Base-by-base conservation (phyloP, 1,140 invertebrate genomes). In the Conopomorpha cramerella region DNA sequence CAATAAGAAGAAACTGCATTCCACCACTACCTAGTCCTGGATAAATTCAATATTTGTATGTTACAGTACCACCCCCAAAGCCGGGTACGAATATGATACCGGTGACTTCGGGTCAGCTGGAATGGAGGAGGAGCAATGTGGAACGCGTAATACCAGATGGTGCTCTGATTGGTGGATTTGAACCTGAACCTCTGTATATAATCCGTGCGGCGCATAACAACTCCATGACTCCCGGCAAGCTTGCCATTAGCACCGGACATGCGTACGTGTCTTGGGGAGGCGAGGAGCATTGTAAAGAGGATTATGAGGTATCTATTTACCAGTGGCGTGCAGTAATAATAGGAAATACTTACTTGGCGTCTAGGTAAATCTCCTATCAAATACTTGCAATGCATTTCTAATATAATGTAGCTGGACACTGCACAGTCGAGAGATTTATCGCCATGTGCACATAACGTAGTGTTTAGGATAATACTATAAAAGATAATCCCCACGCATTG, bases 281-380 rank as follows among this genome's bases (percentile, higher is more conserved):
- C 23, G 62, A 54, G 2, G 86, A 89, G 49, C 85, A 90, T 53
- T 78, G 77, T 16, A 86, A 87, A 49, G 43, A 52, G 13, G 79
- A 87, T 13, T 92, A 90, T 62, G 84, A 92, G 76, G 83, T 85
- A 52, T n/a, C n/a, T n/a, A n/a, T n/a, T n/a, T n/a, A n/a, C n/a
- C n/a, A n/a, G n/a, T n/a, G n/a, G n/a, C n/a, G n/a, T n/a, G n/a
- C n/a, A n/a, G n/a, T n/a, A n/a, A n/a, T n/a, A 23, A 10, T 4
- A 23, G 19, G 19, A 23, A 6, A 23, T 23, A n/a, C n/a, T n/a
- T n/a, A n/a, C n/a, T n/a, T 23, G 19, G 19, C 4, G 19, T 6
- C 4, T n/a, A 23, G 10, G 4, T 23, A 10, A 10, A 23, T 23
- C 4, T 6, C 10, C 10, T 23, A 23, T 23, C 4, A 23, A 23